A percentile compares a stretch with the other conserved stretches of the same genome.
phyloP scores from a whole-genome alignment of 2,888 invertebrate genomes.

The Tolmerus cingulatus region DNA sequence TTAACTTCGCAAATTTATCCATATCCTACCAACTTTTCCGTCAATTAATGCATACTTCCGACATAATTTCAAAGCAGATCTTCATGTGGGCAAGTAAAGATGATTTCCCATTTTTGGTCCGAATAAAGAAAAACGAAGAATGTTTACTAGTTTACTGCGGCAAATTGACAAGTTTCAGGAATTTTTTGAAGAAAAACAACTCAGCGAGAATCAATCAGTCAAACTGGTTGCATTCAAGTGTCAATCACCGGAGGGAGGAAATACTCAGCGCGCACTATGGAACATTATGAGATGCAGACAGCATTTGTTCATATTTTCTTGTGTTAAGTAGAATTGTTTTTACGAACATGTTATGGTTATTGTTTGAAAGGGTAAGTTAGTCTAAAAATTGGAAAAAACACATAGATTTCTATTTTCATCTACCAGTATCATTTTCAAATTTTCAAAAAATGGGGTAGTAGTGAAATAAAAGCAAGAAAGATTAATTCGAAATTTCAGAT shows the following conservation, averaged over 20 bases:
- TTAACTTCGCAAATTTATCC: background rate
- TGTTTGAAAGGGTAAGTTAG: background rate
- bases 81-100: background rate
- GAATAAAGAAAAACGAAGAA: conserved; percentile 12
- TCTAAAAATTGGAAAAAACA: background rate
- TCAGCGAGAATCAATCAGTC: conserved; percentile 40
- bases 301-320: background rate
- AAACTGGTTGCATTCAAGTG: conserved; percentile 44
- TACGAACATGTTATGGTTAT: background rate
- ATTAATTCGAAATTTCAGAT: too few species aligned
- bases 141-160: conserved; percentile 30
- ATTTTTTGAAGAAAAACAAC: conserved; percentile 38
- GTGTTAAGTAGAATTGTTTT: background rate
- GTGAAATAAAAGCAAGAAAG: too few species aligned
- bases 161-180: conserved; percentile 39
- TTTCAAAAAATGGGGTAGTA: too few species aligned
- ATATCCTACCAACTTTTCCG: background rate
- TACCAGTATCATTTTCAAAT: too few species aligned
- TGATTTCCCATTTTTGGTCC: conserved; percentile 26
- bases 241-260: conserved; percentile 18
- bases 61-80: background rate
- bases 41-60: background rate
- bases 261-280: background rate
- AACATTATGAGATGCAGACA: conserved; percentile 4
- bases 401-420: background rate